Percentiles rank a stretch among this genome's conserved stretches.
Evolutionary conservation across 1,140 invertebrate genomes (phyloP).

Genomic region (Tetragnatha versicolor): DNA sequence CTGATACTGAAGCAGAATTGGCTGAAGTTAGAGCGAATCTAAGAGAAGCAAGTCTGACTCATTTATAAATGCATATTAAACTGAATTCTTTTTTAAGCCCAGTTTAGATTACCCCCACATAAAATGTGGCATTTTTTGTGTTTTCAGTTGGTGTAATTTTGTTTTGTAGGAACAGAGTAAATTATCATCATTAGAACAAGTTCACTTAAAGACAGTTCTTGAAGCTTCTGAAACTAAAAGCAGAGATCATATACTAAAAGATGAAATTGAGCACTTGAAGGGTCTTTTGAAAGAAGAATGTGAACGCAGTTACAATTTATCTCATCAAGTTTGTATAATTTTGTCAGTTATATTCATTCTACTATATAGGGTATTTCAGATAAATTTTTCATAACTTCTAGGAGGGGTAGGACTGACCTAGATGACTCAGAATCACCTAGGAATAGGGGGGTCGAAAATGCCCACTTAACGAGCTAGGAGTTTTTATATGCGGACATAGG

Average conservation of each 20-base stretch:
- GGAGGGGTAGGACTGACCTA: too few species aligned
- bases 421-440: too few species aligned
- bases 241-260: slow-evolving; percentile 10
- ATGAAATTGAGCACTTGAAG: slow-evolving; percentile 20
- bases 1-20: slow-evolving; percentile 42
- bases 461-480: too few species aligned
- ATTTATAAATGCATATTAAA: too few species aligned
- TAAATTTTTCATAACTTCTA: not conserved
- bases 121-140: not conserved
- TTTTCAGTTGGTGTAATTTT: not conserved
- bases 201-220: slow-evolving; percentile 37
- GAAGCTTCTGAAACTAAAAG: slow-evolving; percentile 42
- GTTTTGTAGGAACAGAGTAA: slow-evolving; percentile 29
- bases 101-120: not conserved
- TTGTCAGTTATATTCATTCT: not conserved
- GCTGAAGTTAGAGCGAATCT: slow-evolving; percentile 29
- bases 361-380: not conserved
- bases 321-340: slow-evolving; percentile 6
- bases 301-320: slow-evolving; percentile 4
- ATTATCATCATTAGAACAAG: slow-evolving; percentile 23
- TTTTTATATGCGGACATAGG: too few species aligned
- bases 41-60: slow-evolving; percentile 23
- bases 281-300: slow-evolving; percentile 23
- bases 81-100: not conserved
- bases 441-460: too few species aligned